These are phyloP conservation scores for Syrista parreyssii DNA, from an alignment of 2,888 invertebrate genomes.

Conservation along the genomic window DNA sequence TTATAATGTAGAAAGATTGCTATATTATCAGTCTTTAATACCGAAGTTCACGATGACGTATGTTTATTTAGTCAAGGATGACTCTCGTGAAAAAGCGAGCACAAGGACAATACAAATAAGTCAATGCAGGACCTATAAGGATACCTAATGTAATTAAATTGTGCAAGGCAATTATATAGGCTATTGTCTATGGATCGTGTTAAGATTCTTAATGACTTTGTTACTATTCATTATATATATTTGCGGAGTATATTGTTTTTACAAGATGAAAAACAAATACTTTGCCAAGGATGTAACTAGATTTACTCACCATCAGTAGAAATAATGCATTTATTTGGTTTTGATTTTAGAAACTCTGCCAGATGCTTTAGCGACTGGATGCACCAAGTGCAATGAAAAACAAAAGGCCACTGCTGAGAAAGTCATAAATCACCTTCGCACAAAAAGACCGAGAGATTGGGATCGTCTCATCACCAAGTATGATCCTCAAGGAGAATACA, in stretches of 20 bases:
- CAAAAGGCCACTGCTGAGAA: conserved; percentile 77
- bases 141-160: neutral
- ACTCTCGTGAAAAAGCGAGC: neutral
- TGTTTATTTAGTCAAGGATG: neutral
- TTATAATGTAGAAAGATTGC: neutral
- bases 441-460: conserved; percentile 76
- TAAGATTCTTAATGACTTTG: neutral
- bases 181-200: neutral
- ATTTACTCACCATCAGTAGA: neutral
- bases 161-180: neutral
- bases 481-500: conserved; percentile 78
- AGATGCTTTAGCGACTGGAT: conserved; percentile 76
- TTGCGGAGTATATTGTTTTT: neutral
- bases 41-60: neutral
- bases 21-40: neutral
- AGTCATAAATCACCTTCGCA: conserved; percentile 74
- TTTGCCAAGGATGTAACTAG: neutral
- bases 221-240: conserved; percentile 15
- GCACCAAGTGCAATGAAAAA: conserved; percentile 74
- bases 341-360: conserved; percentile 74
- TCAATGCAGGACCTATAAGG: neutral
- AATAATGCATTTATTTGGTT: neutral
- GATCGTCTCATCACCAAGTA: conserved; percentile 74
- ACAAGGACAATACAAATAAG: neutral
- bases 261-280: neutral